Conservation (phyloP, 2,888 invertebrate species). For the Zhuqinia jingwanae region DNA sequence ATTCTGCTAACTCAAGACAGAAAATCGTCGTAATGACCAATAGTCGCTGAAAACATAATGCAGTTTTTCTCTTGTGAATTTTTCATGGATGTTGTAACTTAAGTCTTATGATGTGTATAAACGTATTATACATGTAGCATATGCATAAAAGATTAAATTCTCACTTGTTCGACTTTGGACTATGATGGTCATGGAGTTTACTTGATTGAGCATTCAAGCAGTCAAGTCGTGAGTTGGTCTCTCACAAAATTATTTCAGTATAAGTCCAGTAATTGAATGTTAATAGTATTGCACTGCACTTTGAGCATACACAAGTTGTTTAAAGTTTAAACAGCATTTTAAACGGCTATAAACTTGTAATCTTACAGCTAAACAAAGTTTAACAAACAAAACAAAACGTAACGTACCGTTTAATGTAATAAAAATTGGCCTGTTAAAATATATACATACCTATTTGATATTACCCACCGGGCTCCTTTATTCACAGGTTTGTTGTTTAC, state of each 20-base stretch:
- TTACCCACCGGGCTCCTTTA: too few species aligned
- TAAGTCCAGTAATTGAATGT: constrained; percentile 19
- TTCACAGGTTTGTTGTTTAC: neutral
- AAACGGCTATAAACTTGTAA: too few species aligned
- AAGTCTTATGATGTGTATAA: neutral
- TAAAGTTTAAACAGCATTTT: too few species aligned
- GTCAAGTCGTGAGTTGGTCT: neutral
- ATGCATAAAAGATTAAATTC: neutral
- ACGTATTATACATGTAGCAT: neutral
- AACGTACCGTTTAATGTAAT: too few species aligned
- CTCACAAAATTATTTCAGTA: neutral
- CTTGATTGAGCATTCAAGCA: constrained; percentile 21
- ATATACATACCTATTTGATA: too few species aligned
- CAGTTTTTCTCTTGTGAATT: constrained; percentile 50
- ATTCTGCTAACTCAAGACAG: constrained; percentile 2
- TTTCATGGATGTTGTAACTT: constrained; percentile 45
- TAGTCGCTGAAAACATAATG: neutral
- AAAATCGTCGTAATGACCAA: neutral
- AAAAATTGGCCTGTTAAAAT: too few species aligned
- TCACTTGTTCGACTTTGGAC: constrained; percentile 51
- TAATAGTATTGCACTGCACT: neutral
- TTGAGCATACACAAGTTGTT: too few species aligned
- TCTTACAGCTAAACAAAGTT: neutral
- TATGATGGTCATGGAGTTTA: constrained; percentile 4
- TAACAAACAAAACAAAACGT: too few species aligned